Evolutionary conservation across 2,113 vertebrate species (phyloP).

Genomic region (Vanacampus margaritifer): DNA sequence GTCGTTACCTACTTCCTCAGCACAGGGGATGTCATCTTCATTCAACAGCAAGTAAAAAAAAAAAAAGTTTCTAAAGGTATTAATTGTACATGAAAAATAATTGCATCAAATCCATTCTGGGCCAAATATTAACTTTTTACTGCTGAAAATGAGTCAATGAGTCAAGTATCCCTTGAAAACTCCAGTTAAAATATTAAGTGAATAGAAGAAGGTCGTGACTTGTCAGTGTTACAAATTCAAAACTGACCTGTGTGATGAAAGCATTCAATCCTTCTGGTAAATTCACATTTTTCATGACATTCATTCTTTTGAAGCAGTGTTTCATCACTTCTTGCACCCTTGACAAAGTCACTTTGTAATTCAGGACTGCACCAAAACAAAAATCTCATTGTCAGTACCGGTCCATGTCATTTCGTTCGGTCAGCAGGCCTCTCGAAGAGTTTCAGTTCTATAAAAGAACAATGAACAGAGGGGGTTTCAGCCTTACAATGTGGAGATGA

Average conservation of each 20-base stretch:
- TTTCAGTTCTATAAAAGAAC: conserved; percentile 31
- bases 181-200: too few species aligned
- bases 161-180: too few species aligned
- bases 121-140: too few species aligned
- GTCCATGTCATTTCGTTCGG: conserved; percentile 21
- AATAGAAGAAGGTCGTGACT: background rate
- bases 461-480: conserved; percentile 41
- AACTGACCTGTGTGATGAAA: too few species aligned
- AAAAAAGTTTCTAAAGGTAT: too few species aligned
- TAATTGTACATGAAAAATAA: too few species aligned
- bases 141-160: too few species aligned
- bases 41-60: too few species aligned
- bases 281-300: background rate
- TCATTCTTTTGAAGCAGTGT: conserved; percentile 4
- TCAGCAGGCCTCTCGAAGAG: conserved; percentile 44
- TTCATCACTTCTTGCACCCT: conserved; percentile 26
- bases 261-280: too few species aligned
- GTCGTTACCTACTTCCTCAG: too few species aligned
- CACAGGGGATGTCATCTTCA: too few species aligned
- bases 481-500: conserved; percentile 31
- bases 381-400: conserved; percentile 15
- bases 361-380: conserved; percentile 40
- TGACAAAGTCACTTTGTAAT: conserved; percentile 27
- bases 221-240: background rate
- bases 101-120: too few species aligned